These are phyloP conservation scores for Lithophane leautieri DNA, from an alignment of 2,888 invertebrate genomes.

Conservation along the genomic window DNA sequence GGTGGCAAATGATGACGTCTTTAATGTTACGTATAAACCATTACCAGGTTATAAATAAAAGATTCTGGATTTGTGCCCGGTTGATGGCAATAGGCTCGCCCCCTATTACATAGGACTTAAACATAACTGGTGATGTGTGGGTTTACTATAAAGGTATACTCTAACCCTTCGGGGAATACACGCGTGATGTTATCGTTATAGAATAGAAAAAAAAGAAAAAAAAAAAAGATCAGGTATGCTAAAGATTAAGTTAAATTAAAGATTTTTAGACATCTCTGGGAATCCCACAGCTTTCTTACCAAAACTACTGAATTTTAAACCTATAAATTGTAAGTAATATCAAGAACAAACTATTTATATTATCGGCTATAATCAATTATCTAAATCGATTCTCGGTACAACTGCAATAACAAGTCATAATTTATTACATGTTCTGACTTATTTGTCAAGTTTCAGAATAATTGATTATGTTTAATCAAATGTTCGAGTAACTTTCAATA, in stretches of 20 bases:
- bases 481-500: slow-evolving; percentile 21
- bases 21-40: neutral
- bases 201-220: no score
- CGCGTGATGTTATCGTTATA: no score
- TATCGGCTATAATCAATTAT: slow-evolving; percentile 25
- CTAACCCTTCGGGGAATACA: no score
- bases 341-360: slow-evolving; percentile 2
- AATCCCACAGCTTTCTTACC: neutral
- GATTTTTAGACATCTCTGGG: no score
- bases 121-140: no score
- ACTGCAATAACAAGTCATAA: neutral
- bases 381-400: slow-evolving; percentile 10
- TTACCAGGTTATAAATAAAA: neutral
- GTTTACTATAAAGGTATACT: no score
- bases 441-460: slow-evolving; percentile 30
- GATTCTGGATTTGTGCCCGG: no score
- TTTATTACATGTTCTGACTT: neutral
- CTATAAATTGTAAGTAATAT: neutral
- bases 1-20: no score
- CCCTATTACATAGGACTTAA: no score
- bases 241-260: neutral
- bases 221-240: no score
- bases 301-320: neutral
- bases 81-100: no score
- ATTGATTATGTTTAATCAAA: slow-evolving; percentile 35